Percentiles rank a stretch among this genome's conserved stretches.
Evolutionary conservation across 2,888 invertebrate genomes (phyloP).

Genomic region (Macrosoma leucophasiata): DNA sequence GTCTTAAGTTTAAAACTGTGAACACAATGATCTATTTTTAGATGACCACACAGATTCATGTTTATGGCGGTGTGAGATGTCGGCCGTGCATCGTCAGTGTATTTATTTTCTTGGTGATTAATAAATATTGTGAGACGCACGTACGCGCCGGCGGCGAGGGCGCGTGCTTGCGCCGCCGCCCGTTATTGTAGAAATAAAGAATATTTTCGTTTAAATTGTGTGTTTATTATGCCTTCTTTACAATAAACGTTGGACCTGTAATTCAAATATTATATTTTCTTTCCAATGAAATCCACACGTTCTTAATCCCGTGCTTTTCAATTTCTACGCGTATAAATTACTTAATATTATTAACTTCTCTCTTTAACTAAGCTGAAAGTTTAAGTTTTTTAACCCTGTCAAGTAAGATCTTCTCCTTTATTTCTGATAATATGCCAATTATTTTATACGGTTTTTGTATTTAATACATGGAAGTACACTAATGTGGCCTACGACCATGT

Average conservation of each 20-base stretch:
- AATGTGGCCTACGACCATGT: too few species aligned
- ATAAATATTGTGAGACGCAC: slow-evolving; percentile 70
- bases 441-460: too few species aligned
- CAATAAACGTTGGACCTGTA: slow-evolving; percentile 1
- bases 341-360: too few species aligned
- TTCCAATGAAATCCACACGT: too few species aligned
- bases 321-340: too few species aligned
- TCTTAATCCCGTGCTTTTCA: too few species aligned
- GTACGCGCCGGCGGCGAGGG: slow-evolving; percentile 44
- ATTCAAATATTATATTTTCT: too few species aligned
- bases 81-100: slow-evolving; percentile 53
- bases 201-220: slow-evolving; percentile 72
- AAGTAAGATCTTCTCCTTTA: too few species aligned
- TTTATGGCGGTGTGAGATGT: slow-evolving; percentile 47
- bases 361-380: too few species aligned
- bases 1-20: slow-evolving; percentile 51
- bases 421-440: too few species aligned
- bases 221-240: slow-evolving; percentile 36
- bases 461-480: too few species aligned
- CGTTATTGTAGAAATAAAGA: slow-evolving; percentile 74
- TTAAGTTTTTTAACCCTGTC: too few species aligned
- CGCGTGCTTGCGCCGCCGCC: slow-evolving; percentile 43
- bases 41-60: slow-evolving; percentile 60
- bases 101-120: slow-evolving; percentile 65
- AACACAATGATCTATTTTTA: slow-evolving; percentile 57